Percentiles rank a stretch among this genome's conserved stretches.
These are phyloP conservation scores for Heterochromis multidens DNA, from an alignment of 2,113 vertebrate genomes.

Conservation along the genomic window DNA sequence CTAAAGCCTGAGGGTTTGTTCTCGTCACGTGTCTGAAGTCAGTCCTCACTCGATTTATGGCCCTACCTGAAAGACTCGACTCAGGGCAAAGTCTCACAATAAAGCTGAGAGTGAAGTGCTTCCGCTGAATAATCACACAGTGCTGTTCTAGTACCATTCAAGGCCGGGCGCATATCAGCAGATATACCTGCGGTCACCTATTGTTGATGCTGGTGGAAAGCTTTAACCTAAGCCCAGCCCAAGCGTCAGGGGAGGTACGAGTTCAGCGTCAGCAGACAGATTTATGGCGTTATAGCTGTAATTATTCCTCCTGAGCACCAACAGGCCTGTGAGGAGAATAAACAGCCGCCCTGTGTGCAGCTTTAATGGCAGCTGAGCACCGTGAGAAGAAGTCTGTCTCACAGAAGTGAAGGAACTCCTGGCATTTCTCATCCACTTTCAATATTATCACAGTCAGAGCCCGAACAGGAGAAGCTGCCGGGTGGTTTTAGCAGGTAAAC, in stretches of 20 bases:
- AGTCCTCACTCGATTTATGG: not conserved
- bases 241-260: too few relatives aligned
- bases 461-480: not conserved
- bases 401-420: not conserved
- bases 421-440: constrained; percentile 25
- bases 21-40: too few relatives aligned
- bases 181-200: rapidly evolving
- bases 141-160: too few relatives aligned
- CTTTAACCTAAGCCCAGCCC: not conserved
- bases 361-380: not conserved
- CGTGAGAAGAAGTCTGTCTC: not conserved
- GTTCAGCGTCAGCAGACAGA: too few relatives aligned
- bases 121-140: not conserved
- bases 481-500: not conserved
- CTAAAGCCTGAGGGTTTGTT: too few relatives aligned
- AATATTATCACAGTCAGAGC: not conserved
- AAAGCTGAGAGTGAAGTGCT: rapidly evolving
- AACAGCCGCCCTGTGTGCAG: not conserved
- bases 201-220: not conserved
- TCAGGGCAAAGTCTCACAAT: not conserved
- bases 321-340: not conserved
- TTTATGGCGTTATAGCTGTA: too few relatives aligned
- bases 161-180: not conserved
- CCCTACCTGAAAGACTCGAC: not conserved
- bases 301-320: not conserved